These are phyloP conservation scores for Epizoanthus stellaris DNA, from an alignment of 92 coral and sea anemone species.

Conservation along the genomic window DNA sequence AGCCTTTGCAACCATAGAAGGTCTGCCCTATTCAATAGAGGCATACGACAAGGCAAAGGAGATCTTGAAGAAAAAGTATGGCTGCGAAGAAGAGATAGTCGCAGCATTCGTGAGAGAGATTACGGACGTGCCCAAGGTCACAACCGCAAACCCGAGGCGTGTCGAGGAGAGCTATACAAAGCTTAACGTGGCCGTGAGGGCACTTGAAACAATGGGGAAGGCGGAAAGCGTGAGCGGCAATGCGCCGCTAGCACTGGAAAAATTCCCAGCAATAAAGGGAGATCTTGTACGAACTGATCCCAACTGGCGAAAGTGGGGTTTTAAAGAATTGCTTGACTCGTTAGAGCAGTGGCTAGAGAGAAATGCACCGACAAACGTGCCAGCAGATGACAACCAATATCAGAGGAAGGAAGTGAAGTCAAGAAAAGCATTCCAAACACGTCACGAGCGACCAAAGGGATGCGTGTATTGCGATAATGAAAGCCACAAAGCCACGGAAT, in stretches of 20 bases:
- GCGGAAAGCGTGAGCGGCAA: conserved; percentile 28
- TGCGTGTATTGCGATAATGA: too few relatives aligned
- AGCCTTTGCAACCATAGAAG: not conserved
- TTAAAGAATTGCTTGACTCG: conserved; percentile 16
- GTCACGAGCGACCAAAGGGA: too few relatives aligned
- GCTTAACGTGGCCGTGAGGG: conserved; percentile 14
- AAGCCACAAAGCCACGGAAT: too few relatives aligned
- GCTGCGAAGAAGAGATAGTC: not conserved
- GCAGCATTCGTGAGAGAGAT: not conserved
- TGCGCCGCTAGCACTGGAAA: conserved; percentile 36
- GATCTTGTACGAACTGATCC: conserved; percentile 43
- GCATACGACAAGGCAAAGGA: conserved; percentile 32
- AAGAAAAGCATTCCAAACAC: too few relatives aligned
- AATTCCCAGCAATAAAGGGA: conserved; percentile 43
- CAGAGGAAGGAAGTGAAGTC: too few relatives aligned
- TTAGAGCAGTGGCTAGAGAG: not conserved
- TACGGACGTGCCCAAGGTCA: not conserved
- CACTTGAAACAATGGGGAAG: conserved; percentile 42
- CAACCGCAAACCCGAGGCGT: conserved; percentile 2
- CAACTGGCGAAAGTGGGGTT: conserved; percentile 45
- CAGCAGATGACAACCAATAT: too few relatives aligned
- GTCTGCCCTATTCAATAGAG: conserved; percentile 25
- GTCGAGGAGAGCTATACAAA: conserved; percentile 13
- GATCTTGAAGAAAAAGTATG: conserved; percentile 14
- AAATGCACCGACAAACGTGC: too few relatives aligned